Conservation (phyloP, 2,797 vertebrate genomes). For the Gymnoscopelus braueri region DNA sequence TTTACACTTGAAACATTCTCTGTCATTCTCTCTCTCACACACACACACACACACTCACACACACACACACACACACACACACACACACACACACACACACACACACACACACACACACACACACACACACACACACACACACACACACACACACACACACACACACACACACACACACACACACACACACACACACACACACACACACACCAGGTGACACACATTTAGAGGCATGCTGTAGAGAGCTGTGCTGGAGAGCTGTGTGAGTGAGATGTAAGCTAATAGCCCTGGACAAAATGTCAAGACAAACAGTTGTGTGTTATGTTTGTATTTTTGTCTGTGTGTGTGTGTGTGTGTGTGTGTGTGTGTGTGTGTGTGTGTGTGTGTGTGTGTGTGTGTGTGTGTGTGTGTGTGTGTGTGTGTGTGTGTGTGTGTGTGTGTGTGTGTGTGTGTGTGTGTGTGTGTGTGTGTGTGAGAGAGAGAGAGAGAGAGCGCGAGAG, state of each 20-base stretch:
- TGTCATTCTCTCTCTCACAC: neutral
- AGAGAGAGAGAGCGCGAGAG: neutral
- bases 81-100: slow-evolving; percentile 12
- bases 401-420: slow-evolving; percentile 8
- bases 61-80: slow-evolving; percentile 17
- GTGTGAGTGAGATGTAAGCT: slow-evolving; percentile 27
- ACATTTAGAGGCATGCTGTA: neutral
- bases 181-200: slow-evolving; percentile 12
- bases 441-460: slow-evolving; percentile 1
- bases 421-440: slow-evolving; percentile 6
- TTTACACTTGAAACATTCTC: too few species aligned
- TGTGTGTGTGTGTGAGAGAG: slow-evolving; percentile 10
- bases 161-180: slow-evolving; percentile 13
- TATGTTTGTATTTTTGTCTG: neutral
- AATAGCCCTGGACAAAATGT: slow-evolving; percentile 32
- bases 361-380: slow-evolving; percentile 4
- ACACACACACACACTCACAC: slow-evolving; percentile 7
- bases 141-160: slow-evolving; percentile 19
- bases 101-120: slow-evolving; percentile 4
- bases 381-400: slow-evolving; percentile 23
- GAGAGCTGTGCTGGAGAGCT: slow-evolving; percentile 10
- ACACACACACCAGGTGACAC: slow-evolving; percentile 20
- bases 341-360: slow-evolving; percentile 2
- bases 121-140: slow-evolving; percentile 7
- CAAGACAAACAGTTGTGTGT: slow-evolving; percentile 38